A percentile compares a stretch with the other conserved stretches of the same genome.
phyloP scores from a whole-genome alignment of 2,888 invertebrate genomes.

The Epinotia demarniana region DNA sequence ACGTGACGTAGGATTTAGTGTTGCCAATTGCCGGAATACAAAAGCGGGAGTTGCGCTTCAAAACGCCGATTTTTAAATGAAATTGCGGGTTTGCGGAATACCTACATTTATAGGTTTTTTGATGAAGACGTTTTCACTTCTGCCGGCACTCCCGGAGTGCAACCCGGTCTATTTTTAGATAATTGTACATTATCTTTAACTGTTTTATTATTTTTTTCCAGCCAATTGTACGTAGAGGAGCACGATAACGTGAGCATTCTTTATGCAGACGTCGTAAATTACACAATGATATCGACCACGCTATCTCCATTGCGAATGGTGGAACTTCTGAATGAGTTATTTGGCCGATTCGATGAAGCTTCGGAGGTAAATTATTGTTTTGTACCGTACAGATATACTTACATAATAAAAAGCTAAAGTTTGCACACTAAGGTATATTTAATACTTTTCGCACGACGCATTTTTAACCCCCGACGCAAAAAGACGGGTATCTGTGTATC shows the following conservation, averaged over 20 bases:
- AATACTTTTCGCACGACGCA: too few relatives aligned
- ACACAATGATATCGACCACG: constrained; percentile 93
- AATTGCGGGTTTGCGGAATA: too few relatives aligned
- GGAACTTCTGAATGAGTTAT: constrained; percentile 94
- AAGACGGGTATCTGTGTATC: too few relatives aligned
- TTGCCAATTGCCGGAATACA: too few relatives aligned
- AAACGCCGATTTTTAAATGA: too few relatives aligned
- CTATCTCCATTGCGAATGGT: constrained; percentile 92
- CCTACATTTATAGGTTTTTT: too few relatives aligned
- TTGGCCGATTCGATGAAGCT: constrained; percentile 95
- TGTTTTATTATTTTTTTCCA: constrained; percentile 71
- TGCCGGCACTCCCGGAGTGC: too few relatives aligned
- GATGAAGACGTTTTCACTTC: too few relatives aligned
- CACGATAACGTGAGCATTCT: constrained; percentile 95
- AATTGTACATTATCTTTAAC: constrained; percentile 6
- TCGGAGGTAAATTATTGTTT: constrained; percentile 86
- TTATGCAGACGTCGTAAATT: constrained; percentile 97
- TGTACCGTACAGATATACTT: background rate
- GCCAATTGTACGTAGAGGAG: constrained; percentile 94
- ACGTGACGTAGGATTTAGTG: too few relatives aligned
- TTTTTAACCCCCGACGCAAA: too few relatives aligned
- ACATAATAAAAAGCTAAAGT: background rate
- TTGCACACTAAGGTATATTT: background rate
- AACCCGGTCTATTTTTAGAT: too few relatives aligned
- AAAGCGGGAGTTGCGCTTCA: too few relatives aligned